These are phyloP conservation scores for Ochlodes sylvanus DNA, from an alignment of 2,888 invertebrate species.

Conservation along the genomic window DNA sequence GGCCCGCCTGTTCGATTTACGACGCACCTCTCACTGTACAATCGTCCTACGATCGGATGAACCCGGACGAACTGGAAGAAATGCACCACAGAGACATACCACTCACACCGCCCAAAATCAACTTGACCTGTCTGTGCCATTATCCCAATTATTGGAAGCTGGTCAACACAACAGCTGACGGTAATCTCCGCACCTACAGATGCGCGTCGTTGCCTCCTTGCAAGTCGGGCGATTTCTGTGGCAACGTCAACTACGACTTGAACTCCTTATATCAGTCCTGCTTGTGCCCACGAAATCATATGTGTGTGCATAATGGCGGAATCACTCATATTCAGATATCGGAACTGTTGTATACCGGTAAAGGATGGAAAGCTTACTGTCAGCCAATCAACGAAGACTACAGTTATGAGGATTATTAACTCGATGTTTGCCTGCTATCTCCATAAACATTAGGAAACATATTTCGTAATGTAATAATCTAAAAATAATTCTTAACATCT, in stretches of 20 bases:
- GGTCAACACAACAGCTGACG: conserved; percentile 52
- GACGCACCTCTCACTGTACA: conserved; percentile 69
- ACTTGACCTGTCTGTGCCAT: conserved; percentile 79
- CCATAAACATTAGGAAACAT: no score
- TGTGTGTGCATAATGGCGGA: conserved; percentile 84
- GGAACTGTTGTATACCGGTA: conserved; percentile 84
- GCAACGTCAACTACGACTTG: conserved; percentile 84
- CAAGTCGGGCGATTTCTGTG: conserved; percentile 84
- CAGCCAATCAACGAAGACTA: conserved; percentile 61
- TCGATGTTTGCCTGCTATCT: no score
- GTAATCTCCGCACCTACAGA: conserved; percentile 61
- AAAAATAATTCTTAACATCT: no score
- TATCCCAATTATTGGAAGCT: conserved; percentile 81
- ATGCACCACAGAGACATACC: conserved; percentile 70
- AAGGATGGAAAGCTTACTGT: conserved; percentile 85
- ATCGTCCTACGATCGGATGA: conserved; percentile 60
- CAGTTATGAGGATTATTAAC: conserved; percentile 63
- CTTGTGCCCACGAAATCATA: conserved; percentile 85
- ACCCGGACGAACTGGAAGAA: conserved; percentile 71
- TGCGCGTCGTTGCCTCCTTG: conserved; percentile 83
- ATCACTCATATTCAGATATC: conserved; percentile 71
- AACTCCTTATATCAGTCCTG: conserved; percentile 87
- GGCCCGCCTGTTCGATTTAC: conserved; percentile 65
- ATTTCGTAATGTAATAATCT: no score
- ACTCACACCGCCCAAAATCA: conserved; percentile 71